phyloP scores from a whole-genome alignment of 2,888 invertebrate species.

The Netelia inedita region DNA sequence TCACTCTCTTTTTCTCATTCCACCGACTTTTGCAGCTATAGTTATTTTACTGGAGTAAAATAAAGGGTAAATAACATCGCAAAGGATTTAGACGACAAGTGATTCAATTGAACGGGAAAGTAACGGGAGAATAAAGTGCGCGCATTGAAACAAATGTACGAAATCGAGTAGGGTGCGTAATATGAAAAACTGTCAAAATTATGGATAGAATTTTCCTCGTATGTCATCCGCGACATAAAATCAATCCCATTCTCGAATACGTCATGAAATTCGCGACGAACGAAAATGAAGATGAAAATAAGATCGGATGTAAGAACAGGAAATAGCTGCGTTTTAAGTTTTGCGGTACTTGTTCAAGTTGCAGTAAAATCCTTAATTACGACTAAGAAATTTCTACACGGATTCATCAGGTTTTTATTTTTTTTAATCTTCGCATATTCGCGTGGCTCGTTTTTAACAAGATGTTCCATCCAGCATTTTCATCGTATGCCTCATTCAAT shows the following conservation, averaged over 20 bases:
- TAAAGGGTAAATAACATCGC: slow-evolving; percentile 19
- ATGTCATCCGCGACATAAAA: not conserved
- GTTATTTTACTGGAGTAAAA: slow-evolving; percentile 4
- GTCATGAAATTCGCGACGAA: not conserved
- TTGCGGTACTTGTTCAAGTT: no score
- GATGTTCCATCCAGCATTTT: slow-evolving; percentile 2
- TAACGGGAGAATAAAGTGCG: not conserved
- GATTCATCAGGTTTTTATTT: no score
- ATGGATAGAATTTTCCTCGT: not conserved
- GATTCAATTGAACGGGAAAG: slow-evolving; percentile 11
- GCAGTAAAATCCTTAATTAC: no score
- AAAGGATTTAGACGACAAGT: slow-evolving; percentile 24
- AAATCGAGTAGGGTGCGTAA: not conserved
- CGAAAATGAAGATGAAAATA: not conserved
- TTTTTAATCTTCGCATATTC: not conserved
- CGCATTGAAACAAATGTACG: not conserved
- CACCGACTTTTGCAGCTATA: not conserved
- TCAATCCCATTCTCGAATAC: not conserved
- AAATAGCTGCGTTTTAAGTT: no score
- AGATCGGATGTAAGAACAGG: no score
- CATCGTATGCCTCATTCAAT: slow-evolving; percentile 49
- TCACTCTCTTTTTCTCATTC: not conserved
- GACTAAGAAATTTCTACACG: no score
- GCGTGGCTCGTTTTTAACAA: not conserved
- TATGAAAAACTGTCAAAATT: not conserved